phyloP scores from a whole-genome alignment of 2,888 invertebrate species.

The Ommatoiulus sabulosus region DNA sequence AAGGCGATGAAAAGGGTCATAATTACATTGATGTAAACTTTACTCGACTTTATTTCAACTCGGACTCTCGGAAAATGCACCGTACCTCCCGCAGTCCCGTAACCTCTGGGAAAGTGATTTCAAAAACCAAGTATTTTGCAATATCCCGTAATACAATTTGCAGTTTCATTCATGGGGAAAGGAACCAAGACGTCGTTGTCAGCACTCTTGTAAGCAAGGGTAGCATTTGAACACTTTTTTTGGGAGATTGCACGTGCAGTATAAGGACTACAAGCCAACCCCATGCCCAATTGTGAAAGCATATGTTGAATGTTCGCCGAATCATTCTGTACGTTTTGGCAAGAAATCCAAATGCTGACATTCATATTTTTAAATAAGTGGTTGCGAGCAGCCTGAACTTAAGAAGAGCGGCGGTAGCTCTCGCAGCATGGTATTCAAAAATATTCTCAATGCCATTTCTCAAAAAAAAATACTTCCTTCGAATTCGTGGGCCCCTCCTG shows the following conservation, averaged over 20 bases:
- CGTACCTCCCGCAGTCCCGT: too few species aligned
- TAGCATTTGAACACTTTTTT: not conserved
- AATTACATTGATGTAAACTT: too few species aligned
- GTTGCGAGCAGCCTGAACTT: not conserved
- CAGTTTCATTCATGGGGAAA: not conserved
- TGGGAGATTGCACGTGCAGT: not conserved
- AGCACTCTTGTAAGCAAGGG: too few species aligned
- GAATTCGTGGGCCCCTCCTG: not conserved
- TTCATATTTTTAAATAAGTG: not conserved
- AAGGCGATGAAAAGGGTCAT: too few species aligned
- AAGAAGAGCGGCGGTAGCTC: not conserved
- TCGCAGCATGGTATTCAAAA: not conserved
- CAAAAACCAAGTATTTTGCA: too few species aligned
- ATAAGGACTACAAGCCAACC: not conserved
- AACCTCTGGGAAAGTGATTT: too few species aligned
- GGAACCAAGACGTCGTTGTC: not conserved
- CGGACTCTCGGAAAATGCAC: too few species aligned
- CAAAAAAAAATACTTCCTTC: not conserved
- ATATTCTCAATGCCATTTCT: conserved; percentile 35
- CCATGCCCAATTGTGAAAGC: not conserved
- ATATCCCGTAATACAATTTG: too few species aligned
- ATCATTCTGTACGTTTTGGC: not conserved
- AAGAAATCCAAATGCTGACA: not conserved
- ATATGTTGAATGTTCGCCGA: not conserved
- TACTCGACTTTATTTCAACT: too few species aligned